Conservation (phyloP, 2,888 invertebrate genomes). For the Geophilus truncorum region DNA sequence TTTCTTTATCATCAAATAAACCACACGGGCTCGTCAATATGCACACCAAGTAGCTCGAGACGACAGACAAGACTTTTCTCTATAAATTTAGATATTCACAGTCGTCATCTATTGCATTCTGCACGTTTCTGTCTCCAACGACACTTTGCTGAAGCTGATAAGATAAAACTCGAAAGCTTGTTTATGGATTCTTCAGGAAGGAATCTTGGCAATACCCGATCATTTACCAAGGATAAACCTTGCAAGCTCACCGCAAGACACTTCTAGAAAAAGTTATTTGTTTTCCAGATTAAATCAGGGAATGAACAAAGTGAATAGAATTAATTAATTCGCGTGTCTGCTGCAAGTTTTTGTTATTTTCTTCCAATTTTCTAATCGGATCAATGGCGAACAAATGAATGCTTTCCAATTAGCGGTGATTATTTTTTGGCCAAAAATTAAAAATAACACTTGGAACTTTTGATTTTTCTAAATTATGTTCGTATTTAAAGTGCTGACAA, state of each 20-base stretch:
- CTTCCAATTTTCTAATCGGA: neutral
- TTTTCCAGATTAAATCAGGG: neutral
- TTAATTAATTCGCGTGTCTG: too few species aligned
- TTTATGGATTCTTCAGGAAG: neutral
- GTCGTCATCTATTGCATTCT: neutral
- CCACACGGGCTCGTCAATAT: neutral
- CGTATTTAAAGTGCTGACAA: too few species aligned
- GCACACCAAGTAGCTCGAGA: neutral
- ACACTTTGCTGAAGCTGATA: neutral
- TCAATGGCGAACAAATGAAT: neutral
- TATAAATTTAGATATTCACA: neutral
- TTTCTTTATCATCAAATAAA: neutral
- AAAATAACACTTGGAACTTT: too few species aligned
- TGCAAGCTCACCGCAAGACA: neutral
- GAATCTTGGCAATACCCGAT: neutral
- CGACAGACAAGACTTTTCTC: neutral
- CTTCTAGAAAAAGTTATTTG: neutral
- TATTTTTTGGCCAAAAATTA: too few species aligned
- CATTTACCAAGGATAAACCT: neutral
- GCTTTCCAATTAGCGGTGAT: neutral
- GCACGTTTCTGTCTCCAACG: neutral
- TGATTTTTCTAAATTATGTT: too few species aligned
- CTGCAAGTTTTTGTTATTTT: neutral
- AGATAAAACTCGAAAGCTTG: slow-evolving; percentile 10
- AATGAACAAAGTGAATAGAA: too few species aligned